Base-by-base conservation (phyloP, 2,113 vertebrate genomes). In the Numenius arquata region DNA sequence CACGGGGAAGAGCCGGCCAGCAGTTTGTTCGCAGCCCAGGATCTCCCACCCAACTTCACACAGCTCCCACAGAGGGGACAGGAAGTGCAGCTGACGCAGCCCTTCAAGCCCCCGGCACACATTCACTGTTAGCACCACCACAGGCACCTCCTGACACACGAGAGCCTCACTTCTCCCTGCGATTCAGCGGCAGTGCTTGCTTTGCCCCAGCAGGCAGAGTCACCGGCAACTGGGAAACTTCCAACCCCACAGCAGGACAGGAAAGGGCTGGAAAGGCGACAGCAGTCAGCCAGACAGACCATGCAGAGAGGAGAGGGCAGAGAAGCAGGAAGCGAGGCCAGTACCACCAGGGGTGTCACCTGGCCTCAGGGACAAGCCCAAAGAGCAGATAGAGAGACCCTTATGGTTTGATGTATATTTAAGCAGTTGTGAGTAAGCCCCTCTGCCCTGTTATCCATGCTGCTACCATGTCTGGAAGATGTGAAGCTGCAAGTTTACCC, bases 41-140 rank as follows among this genome's bases (percentile, higher is more conserved):
- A 50, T 41, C 52, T 53, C 29, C 18, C 56, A 56, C 16, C 9
- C 30, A 21, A 14, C 47, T 53, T 21, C 3, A 1, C 66, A 48
- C 38, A 77, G 45, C 68, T 84, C 80, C 62, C 53, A 17, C 27
- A n/a, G 32, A 0, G 4, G 27, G 12, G 15, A 43, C 65, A 71
- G 70, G 47, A 89, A 73, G 66, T 0, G 0, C 0, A 0, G 25
- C 6, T 67, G 16, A 18, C 3, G 4, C 45, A 40, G 58, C 36
- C 88, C 67, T 36, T 58, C 11, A 3, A 2, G 4, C 25, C 15
- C 53, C 12, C 82, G 29, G 36, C 2, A 3, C 50, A 20, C 29
- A 10, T 16, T 65, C 47, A 10, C 52, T 45, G 34, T n/a, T 78
- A 85, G 66, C 58, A 85, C n/a, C 32, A 41, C 36, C 6, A 1